Evolutionary conservation across 1,140 invertebrate genomes (phyloP).

Genomic region (Reticulitermes speratus): DNA sequence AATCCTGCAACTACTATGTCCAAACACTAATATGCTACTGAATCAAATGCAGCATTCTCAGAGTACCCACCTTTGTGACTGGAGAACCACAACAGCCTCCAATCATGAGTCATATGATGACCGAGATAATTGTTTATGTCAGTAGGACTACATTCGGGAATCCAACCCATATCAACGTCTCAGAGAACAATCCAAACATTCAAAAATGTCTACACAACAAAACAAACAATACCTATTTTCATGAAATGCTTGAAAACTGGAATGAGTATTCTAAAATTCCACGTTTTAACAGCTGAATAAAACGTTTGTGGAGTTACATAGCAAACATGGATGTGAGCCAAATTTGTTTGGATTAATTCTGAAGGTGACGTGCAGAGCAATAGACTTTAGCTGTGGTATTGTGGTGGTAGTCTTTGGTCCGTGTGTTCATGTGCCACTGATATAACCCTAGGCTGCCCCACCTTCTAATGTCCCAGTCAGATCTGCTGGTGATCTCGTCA

Average conservation of each 20-base stretch:
- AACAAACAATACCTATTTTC: conserved; percentile 2
- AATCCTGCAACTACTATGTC: conserved; percentile 15
- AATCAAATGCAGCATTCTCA: conserved; percentile 4
- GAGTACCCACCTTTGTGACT: not conserved
- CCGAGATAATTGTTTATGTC: not conserved
- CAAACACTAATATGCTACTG: conserved; percentile 16
- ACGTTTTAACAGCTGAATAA: not conserved
- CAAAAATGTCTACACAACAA: conserved; percentile 8
- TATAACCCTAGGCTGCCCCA: conserved; percentile 23
- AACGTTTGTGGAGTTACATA: not conserved
- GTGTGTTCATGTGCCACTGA: conserved; percentile 5
- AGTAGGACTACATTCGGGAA: conserved; percentile 3
- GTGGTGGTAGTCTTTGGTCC: conserved; percentile 1
- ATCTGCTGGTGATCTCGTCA: conserved; percentile 49
- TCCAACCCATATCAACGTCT: conserved; percentile 5
- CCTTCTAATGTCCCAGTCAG: conserved; percentile 41
- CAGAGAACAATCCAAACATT: conserved; percentile 18
- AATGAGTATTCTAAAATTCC: conserved; percentile 1
- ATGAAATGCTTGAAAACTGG: not conserved
- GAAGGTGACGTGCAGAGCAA: conserved; percentile 5
- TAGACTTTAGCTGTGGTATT: conserved; percentile 18
- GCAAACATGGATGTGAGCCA: not conserved
- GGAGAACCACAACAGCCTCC: not conserved
- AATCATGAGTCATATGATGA: not conserved
- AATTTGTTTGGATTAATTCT: conserved; percentile 14